Conservation (phyloP, 1,140 invertebrate genomes). For the Calosoma granatense region DNA sequence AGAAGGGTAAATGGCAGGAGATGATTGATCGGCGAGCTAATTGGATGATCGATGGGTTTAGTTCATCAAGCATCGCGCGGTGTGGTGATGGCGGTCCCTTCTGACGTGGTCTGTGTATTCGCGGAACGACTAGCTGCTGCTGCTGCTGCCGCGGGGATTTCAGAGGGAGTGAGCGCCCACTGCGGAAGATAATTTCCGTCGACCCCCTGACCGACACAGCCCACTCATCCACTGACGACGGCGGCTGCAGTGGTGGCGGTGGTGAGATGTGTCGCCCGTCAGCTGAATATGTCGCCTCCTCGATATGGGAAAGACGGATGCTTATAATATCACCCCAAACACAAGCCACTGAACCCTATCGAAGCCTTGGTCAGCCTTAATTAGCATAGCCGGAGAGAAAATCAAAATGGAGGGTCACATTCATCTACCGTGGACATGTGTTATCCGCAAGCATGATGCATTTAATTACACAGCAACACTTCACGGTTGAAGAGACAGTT, state of each 20-base stretch:
- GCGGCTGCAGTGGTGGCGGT: no score
- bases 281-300: neutral
- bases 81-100: neutral
- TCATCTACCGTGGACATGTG: no score
- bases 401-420: no score
- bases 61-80: conserved; percentile 32
- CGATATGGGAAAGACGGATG: neutral
- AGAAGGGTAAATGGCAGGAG: conserved; percentile 33
- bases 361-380: no score
- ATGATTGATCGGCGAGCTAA: conserved; percentile 52
- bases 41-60: conserved; percentile 50
- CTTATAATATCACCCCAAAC: neutral
- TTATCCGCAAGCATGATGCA: no score
- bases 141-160: neutral
- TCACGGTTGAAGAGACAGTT: no score
- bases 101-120: no score
- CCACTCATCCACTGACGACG: neutral
- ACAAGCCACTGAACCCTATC: no score
- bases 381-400: no score
- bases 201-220: neutral
- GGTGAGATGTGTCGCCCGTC: no score
- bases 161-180: neutral
- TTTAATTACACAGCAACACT: no score
- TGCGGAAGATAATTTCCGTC: neutral
- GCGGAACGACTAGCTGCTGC: no score